Percentiles rank a stretch among this genome's conserved stretches.
phyloP scores from a whole-genome alignment of 2,113 vertebrate species.

The Entomyzon cyanotis region DNA sequence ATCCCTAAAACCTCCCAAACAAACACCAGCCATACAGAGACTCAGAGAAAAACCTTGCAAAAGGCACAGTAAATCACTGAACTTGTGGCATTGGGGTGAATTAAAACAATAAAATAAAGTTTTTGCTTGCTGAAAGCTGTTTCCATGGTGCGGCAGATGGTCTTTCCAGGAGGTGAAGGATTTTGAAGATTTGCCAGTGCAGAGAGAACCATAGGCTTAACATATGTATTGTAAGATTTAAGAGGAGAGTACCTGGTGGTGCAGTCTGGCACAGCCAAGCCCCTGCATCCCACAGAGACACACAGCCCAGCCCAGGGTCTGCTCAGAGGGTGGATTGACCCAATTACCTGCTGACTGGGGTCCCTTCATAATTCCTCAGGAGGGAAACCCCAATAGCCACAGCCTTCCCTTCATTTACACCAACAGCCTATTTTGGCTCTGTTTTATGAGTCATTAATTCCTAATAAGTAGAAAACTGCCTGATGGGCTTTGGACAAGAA shows the following conservation, averaged over 20 bases:
- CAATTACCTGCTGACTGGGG: accelerated
- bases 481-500: slow-evolving; percentile 14
- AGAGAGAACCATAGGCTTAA: not conserved
- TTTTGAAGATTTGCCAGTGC: not conserved
- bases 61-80: not conserved
- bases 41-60: not conserved
- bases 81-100: not conserved
- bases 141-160: slow-evolving; percentile 19
- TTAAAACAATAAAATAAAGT: slow-evolving; percentile 3
- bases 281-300: accelerated
- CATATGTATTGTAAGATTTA: not conserved
- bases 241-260: not conserved
- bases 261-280: not conserved
- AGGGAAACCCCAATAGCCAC: not conserved
- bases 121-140: not conserved
- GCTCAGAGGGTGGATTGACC: accelerated
- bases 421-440: not conserved
- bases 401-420: not conserved
- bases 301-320: not conserved
- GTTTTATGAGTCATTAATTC: slow-evolving; percentile 46
- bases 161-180: slow-evolving; percentile 14
- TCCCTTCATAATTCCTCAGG: accelerated
- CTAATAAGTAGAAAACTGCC: slow-evolving; percentile 46
- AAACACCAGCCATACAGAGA: not conserved
- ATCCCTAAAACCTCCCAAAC: not conserved